phyloP scores from a whole-genome alignment of 2,797 vertebrate species.

The Strix occidentalis region DNA sequence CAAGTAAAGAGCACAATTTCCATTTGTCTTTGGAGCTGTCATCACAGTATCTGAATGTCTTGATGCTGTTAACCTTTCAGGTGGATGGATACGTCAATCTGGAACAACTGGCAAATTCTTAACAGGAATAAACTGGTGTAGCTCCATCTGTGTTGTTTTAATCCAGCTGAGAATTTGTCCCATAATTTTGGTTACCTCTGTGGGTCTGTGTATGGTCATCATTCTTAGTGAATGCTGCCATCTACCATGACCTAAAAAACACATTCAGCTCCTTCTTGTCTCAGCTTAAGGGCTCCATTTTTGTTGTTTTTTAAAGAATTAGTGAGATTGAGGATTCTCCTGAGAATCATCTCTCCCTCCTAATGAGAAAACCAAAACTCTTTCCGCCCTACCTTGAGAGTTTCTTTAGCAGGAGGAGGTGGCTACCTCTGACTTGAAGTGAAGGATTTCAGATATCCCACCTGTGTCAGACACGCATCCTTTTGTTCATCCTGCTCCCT shows the following conservation, averaged over 20 bases:
- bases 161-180: conserved; percentile 5
- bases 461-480: not conserved
- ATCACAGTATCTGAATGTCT: not conserved
- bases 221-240: not conserved
- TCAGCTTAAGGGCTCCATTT: not conserved
- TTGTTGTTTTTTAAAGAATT: not conserved
- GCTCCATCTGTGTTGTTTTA: conserved; percentile 10
- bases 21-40: conserved; percentile 12
- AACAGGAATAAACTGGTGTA: not conserved
- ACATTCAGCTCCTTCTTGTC: not conserved
- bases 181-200: not conserved
- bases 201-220: not conserved
- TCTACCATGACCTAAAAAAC: not conserved
- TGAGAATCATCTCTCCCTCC: not conserved
- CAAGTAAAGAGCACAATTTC: not conserved
- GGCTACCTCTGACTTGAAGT: not conserved
- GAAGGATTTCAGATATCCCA: not conserved
- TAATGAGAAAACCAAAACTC: conserved; percentile 36
- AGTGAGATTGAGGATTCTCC: not conserved
- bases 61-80: not conserved
- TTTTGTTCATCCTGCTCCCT: not conserved
- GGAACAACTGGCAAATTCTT: not conserved
- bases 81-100: not conserved
- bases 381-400: not conserved
- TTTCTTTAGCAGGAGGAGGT: not conserved